Evolutionary conservation across 2,888 invertebrate species (phyloP).

Genomic region (Allygus modestus): DNA sequence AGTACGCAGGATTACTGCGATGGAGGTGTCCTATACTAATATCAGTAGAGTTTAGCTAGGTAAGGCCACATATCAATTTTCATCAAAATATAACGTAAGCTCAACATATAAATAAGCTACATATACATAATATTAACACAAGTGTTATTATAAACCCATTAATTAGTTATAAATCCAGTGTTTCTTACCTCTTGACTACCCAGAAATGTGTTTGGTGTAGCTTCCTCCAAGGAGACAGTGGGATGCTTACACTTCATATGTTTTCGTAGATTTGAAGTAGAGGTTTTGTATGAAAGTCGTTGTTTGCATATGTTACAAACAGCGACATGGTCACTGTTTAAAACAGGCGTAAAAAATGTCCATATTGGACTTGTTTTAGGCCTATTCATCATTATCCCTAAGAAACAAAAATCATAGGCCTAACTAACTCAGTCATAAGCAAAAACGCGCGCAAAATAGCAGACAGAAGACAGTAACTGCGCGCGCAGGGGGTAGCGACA

Average conservation of each 20-base stretch:
- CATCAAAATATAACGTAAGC: background rate
- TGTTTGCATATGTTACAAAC: slow-evolving; percentile 62
- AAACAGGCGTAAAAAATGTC: slow-evolving; percentile 52
- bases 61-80: background rate
- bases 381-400: slow-evolving; percentile 25
- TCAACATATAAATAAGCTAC: background rate
- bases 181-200: slow-evolving; percentile 38
- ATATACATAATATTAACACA: background rate
- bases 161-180: slow-evolving; percentile 10
- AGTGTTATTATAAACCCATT: too few relatives aligned
- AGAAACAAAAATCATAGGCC: background rate
- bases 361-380: slow-evolving; percentile 37
- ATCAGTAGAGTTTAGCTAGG: slow-evolving; percentile 1
- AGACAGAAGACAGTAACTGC: slow-evolving; percentile 42
- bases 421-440: background rate
- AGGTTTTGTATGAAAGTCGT: slow-evolving; percentile 60
- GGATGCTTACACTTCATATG: slow-evolving; percentile 63
- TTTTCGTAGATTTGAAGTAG: slow-evolving; percentile 62
- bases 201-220: slow-evolving; percentile 48
- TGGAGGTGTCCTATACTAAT: background rate
- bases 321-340: slow-evolving; percentile 34
- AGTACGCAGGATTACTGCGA: slow-evolving; percentile 9
- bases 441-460: background rate
- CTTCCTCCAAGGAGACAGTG: slow-evolving; percentile 57
- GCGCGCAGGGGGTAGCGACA: slow-evolving; percentile 12